These are phyloP conservation scores for Masticophis lateralis DNA, from an alignment of 2,797 vertebrate species.

Conservation along the genomic window DNA sequence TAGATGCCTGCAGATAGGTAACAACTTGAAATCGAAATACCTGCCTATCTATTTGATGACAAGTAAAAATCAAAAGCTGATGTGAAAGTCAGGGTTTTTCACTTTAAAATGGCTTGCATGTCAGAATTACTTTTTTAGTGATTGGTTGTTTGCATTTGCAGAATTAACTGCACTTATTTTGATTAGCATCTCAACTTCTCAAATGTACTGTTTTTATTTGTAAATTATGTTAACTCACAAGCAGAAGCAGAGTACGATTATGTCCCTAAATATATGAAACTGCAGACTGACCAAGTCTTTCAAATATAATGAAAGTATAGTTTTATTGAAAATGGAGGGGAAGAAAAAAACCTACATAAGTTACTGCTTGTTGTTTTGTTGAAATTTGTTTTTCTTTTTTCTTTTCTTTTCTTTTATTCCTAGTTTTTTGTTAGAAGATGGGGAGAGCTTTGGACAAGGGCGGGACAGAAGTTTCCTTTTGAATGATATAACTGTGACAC, in stretches of 20 bases:
- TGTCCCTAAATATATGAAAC: neutral
- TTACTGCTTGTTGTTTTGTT: neutral
- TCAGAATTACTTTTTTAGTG: neutral
- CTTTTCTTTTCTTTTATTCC: constrained; percentile 13
- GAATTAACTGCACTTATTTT: neutral
- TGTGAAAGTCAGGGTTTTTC: neutral
- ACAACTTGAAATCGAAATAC: neutral
- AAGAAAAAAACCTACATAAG: neutral
- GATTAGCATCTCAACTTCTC: neutral
- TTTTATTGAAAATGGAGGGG: neutral
- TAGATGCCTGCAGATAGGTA: neutral
- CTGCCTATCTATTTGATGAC: too few relatives aligned
- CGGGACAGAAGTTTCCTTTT: constrained; percentile 92
- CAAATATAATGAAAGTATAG: neutral
- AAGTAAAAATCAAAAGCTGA: neutral
- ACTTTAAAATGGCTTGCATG: neutral
- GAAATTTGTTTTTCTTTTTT: neutral
- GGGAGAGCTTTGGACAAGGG: constrained; percentile 92
- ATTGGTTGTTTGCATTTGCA: neutral
- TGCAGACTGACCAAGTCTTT: neutral
- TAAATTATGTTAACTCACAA: neutral
- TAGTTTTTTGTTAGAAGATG: constrained; percentile 94
- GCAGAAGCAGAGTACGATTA: neutral
- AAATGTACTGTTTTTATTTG: neutral
- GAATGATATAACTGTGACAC: constrained; percentile 92